phyloP scores from a whole-genome alignment of 2,888 invertebrate genomes.

The Tryphoninae sp. region DNA sequence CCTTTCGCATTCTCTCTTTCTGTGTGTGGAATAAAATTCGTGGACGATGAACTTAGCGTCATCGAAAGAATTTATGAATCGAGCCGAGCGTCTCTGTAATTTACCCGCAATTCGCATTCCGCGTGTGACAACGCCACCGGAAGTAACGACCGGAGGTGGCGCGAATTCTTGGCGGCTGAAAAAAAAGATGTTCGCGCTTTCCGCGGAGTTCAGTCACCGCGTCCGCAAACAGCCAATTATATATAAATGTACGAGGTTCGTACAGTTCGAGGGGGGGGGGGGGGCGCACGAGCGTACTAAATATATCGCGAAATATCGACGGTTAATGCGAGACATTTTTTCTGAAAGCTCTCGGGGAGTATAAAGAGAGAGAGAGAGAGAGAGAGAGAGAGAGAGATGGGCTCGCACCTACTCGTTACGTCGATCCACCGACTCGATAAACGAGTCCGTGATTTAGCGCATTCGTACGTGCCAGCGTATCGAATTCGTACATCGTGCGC shows the following conservation, averaged over 20 bases:
- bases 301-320: conserved; percentile 45
- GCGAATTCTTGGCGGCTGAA: conserved; percentile 30
- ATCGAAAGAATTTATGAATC: conserved; percentile 51
- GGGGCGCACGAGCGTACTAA: neutral
- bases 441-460: conserved; percentile 65
- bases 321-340: conserved; percentile 55
- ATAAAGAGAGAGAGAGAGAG: conserved; percentile 2
- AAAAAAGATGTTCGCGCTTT: conserved; percentile 25
- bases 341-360: conserved; percentile 38
- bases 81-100: conserved; percentile 19
- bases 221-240: conserved; percentile 20
- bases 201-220: conserved; percentile 26
- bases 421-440: conserved; percentile 66
- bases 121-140: conserved; percentile 35
- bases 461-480: conserved; percentile 62
- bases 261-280: neutral
- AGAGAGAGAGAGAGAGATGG: conserved; percentile 5
- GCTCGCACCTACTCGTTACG: conserved; percentile 66
- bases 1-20: conserved; percentile 2
- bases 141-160: conserved; percentile 43
- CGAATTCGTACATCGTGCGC: conserved; percentile 45
- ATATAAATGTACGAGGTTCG: conserved; percentile 36
- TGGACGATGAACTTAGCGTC: neutral
- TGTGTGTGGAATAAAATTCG: neutral
- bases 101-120: conserved; percentile 47